Conservation (phyloP, 2,888 invertebrate species). For the Nematopogon swammerdamellus region DNA sequence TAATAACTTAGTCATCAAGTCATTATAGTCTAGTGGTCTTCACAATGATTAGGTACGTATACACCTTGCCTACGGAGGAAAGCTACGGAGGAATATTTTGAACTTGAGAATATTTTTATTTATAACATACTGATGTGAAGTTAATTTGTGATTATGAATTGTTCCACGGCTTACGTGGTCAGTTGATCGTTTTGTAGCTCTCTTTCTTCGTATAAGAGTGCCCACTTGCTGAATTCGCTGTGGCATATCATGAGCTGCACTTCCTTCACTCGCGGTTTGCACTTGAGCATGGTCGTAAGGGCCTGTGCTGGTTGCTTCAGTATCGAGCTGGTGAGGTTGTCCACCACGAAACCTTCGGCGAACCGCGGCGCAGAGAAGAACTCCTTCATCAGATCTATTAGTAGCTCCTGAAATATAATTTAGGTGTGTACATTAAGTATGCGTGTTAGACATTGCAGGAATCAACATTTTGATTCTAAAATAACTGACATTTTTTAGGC, state of each 20-base stretch:
- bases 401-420: slow-evolving; percentile 27
- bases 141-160: too few species aligned
- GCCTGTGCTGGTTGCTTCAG: slow-evolving; percentile 27
- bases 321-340: slow-evolving; percentile 32
- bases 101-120: too few species aligned
- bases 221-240: slow-evolving; percentile 38
- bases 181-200: slow-evolving; percentile 26
- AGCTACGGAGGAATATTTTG: too few species aligned
- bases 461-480: too few species aligned
- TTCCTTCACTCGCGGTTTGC: slow-evolving; percentile 30
- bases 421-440: too few species aligned
- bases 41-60: too few species aligned
- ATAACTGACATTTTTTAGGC: too few species aligned
- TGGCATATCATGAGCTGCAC: slow-evolving; percentile 38
- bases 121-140: too few species aligned
- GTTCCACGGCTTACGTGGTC: slow-evolving; percentile 32
- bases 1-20: too few species aligned
- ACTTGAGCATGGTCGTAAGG: slow-evolving; percentile 31
- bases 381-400: slow-evolving; percentile 31
- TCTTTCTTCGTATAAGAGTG: slow-evolving; percentile 28
- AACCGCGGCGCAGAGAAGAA: slow-evolving; percentile 28
- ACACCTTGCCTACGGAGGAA: too few species aligned
- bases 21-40: too few species aligned
- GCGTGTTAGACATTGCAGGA: too few species aligned
- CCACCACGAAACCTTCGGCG: slow-evolving; percentile 34